Evolutionary conservation across 2,113 vertebrate genomes (phyloP).

Genomic region (Bufo bufo): DNA sequence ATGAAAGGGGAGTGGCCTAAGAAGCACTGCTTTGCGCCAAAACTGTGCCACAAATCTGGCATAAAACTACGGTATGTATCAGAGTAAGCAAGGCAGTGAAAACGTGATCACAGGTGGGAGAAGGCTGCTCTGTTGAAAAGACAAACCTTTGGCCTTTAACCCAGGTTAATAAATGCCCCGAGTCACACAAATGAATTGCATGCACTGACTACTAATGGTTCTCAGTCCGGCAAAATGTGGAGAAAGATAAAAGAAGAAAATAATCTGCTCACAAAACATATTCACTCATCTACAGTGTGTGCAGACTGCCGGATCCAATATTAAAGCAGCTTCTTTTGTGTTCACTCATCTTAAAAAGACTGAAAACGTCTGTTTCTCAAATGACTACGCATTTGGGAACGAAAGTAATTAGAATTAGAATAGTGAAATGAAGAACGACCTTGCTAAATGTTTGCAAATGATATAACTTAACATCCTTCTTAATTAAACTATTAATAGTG

Average conservation of each 20-base stretch:
- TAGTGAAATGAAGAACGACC: constrained; percentile 8
- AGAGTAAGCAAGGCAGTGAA: no score
- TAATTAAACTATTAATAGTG: constrained; percentile 19
- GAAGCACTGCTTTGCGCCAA: no score
- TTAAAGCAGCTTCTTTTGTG: constrained; percentile 10
- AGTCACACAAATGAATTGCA: neutral
- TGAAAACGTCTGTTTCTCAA: constrained; percentile 36
- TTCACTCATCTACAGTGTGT: no score
- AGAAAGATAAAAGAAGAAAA: neutral
- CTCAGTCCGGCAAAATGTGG: neutral
- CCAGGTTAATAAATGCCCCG: neutral
- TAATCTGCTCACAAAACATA: neutral
- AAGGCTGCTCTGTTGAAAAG: neutral
- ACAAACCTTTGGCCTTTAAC: neutral
- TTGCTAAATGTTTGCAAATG: constrained; percentile 51
- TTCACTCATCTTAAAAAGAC: neutral
- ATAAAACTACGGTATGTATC: no score
- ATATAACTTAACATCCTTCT: constrained; percentile 22
- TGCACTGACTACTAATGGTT: neutral
- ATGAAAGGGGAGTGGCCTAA: no score
- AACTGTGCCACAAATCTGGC: no score
- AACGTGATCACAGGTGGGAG: neutral
- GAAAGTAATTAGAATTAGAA: constrained; percentile 33
- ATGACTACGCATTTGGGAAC: constrained; percentile 9
- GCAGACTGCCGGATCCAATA: neutral